These are phyloP conservation scores for Teinopalpus imperialis DNA, from an alignment of 2,888 invertebrate species.

Conservation along the genomic window DNA sequence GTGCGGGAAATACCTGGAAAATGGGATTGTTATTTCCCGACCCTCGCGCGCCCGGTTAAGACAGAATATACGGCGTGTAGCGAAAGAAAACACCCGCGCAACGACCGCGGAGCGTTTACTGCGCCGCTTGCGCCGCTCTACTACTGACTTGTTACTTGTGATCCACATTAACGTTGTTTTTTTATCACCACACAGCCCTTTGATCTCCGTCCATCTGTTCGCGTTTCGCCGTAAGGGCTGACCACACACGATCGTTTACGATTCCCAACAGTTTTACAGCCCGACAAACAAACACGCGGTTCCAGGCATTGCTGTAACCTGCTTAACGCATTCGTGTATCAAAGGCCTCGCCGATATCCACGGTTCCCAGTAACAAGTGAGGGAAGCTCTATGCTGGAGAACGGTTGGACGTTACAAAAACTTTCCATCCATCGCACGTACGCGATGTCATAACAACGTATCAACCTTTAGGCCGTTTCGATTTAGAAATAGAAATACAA, in stretches of 20 bases:
- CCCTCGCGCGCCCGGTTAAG: conserved; percentile 35
- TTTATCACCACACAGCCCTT: conserved; percentile 70
- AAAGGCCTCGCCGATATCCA: conserved; percentile 67
- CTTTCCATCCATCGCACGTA: conserved; percentile 29
- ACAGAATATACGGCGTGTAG: conserved; percentile 44
- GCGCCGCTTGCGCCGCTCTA: conserved; percentile 34
- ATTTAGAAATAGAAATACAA: conserved; percentile 14
- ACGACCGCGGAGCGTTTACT: conserved; percentile 31
- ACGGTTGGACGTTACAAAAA: conserved; percentile 19
- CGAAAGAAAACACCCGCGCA: conserved; percentile 43
- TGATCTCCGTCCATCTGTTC: conserved; percentile 78
- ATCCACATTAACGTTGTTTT: conserved; percentile 71
- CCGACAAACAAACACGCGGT: conserved; percentile 77
- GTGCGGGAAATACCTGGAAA: conserved; percentile 77
- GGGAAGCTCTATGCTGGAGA: conserved; percentile 24
- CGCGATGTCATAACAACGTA: conserved; percentile 31
- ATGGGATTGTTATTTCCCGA: conserved; percentile 61
- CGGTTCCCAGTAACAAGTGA: conserved; percentile 56
- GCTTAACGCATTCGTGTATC: conserved; percentile 62
- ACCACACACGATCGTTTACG: conserved; percentile 80
- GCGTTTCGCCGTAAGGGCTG: conserved; percentile 80
- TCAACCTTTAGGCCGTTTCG: conserved; percentile 13
- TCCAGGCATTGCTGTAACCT: conserved; percentile 67
- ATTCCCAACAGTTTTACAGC: conserved; percentile 75
- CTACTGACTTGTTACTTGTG: conserved; percentile 72